Evolutionary conservation across 2,888 invertebrate genomes (phyloP), one percentile per base, ranked within the genome.

Genomic region (Byasa hedistus): DNA sequence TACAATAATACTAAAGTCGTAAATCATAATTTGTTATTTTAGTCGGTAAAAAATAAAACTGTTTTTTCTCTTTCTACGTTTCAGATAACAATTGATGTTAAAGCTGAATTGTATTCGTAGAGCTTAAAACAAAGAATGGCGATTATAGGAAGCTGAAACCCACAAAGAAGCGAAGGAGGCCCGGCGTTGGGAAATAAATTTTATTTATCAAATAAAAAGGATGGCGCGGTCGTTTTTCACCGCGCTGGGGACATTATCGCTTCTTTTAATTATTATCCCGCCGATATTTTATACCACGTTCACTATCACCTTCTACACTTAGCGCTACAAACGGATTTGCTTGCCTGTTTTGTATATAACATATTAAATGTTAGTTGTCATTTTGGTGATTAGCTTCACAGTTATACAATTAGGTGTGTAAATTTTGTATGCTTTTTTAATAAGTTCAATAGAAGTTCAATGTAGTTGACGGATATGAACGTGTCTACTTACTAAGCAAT

Each of bases 181-280:
- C 72, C 76, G 77, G 80, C 83, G 82, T 75, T 72, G 79, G 82
- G 83, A 82, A 86, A 91, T 91, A 91, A 91, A 91, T 91, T 91
- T 87, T 91, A 91, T 91, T 91, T 91, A 91, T 91, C 91, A 91
- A 91, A 91, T 91, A 90, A 91, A 89, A 91, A 91, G 90, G 90
- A 90, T 90, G 89, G 89, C 77, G 80, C 78, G 87, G 79, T 89
- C 91, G 91, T 91, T 90, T 88, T 89, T 91, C 90, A 91, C 87
- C 76, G 86, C 85, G 79, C 76, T 70, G 79, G 86, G 87, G 91
- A 91, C 91, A 89, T 91, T 91, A 91, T 91, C 91, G 87, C 90
- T 84, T 84, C 89, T 90, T 91, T 91, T 91, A 91, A 91, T 91
- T 91, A 91, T 91, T 90, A 91, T 90, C 89, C 91, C 84, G 77